A percentile compares a stretch with the other conserved stretches of the same genome.
These are phyloP conservation scores for Noturus placidus DNA, from an alignment of 2,113 vertebrate genomes.

Conservation along the genomic window DNA sequence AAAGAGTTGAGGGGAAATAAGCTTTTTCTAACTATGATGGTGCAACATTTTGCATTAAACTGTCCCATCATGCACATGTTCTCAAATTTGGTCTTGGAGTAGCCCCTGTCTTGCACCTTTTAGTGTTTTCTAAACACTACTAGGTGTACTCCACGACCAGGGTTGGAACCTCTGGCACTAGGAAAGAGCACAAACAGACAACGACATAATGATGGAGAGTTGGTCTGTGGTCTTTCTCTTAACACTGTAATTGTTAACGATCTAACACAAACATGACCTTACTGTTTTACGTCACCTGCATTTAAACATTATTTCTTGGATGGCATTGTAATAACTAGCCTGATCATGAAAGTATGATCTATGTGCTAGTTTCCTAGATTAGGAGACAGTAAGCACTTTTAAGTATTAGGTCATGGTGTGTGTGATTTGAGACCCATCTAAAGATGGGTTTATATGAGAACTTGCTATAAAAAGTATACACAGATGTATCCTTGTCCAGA, in stretches of 20 bases:
- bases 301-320: background rate
- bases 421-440: background rate
- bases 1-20: background rate
- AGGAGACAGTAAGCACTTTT: background rate
- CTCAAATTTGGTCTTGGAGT: background rate
- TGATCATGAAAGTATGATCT: background rate
- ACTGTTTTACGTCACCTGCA: background rate
- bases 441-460: background rate
- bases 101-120: background rate
- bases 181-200: background rate
- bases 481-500: background rate
- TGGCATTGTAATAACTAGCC: background rate
- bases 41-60: background rate
- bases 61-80: background rate
- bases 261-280: background rate
- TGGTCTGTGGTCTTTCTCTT: background rate
- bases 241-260: background rate
- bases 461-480: constrained; percentile 12
- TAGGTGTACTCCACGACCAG: background rate
- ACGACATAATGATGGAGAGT: background rate
- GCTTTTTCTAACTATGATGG: background rate
- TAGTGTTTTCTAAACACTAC: background rate
- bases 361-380: background rate
- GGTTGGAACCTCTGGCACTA: background rate
- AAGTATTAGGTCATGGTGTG: background rate